These are phyloP conservation scores for Leptoclinus maculatus DNA, from an alignment of 2,797 vertebrate genomes.

Conservation along the genomic window DNA sequence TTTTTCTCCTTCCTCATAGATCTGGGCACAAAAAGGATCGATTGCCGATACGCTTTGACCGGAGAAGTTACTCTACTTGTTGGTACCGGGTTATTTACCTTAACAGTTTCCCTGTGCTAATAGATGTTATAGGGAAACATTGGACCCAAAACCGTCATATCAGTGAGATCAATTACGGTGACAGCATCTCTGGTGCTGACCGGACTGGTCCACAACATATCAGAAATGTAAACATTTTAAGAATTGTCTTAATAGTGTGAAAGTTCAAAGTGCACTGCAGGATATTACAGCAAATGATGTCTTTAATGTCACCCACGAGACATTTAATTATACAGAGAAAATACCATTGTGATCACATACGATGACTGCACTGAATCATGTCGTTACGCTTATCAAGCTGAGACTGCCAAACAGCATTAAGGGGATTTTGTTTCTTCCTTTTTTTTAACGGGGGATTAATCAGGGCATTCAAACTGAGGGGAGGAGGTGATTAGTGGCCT, in stretches of 20 bases:
- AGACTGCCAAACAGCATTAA: constrained; percentile 3
- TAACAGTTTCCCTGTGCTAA: no score
- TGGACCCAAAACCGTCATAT: neutral
- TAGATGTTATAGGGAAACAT: neutral
- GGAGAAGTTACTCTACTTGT: no score
- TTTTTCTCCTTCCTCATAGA: no score
- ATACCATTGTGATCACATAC: constrained; percentile 27
- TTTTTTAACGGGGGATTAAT: constrained; percentile 38
- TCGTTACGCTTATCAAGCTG: constrained; percentile 27
- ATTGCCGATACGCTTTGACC: no score
- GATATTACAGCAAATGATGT: neutral
- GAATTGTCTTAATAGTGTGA: neutral
- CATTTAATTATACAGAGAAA: constrained; percentile 18
- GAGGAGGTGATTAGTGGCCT: constrained; percentile 41
- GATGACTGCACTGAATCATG: constrained; percentile 25
- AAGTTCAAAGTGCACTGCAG: neutral
- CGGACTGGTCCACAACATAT: neutral
- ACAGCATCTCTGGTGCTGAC: neutral
- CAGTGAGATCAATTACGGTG: neutral
- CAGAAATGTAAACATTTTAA: neutral
- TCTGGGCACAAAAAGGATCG: neutral
- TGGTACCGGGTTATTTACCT: no score
- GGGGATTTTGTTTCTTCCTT: constrained; percentile 14
- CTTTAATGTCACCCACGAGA: constrained; percentile 4
- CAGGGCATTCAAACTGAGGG: constrained; percentile 15